Evolutionary conservation across 1,140 invertebrate species (phyloP).

Genomic region (Bombus affinis): DNA sequence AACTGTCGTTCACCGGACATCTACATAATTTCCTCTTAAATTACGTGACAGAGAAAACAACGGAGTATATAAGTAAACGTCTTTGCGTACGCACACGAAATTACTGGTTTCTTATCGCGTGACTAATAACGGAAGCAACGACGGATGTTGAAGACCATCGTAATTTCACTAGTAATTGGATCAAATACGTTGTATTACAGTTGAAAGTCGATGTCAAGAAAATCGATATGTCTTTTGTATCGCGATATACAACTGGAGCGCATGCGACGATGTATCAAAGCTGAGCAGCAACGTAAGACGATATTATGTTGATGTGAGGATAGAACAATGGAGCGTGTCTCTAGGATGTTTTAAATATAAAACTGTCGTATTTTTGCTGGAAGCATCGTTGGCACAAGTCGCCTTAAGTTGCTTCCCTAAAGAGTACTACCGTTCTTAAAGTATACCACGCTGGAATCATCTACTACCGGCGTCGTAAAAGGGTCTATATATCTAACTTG

Average conservation of each 20-base stretch:
- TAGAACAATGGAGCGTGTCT: constrained; percentile 18
- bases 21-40: constrained; percentile 50
- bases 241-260: neutral
- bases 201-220: constrained; percentile 16
- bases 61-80: constrained; percentile 16
- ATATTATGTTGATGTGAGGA: neutral
- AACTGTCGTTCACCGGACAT: constrained; percentile 30
- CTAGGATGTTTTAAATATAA: constrained; percentile 39
- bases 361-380: constrained; percentile 19
- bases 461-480: constrained; percentile 51
- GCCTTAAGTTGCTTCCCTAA: constrained; percentile 58
- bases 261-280: constrained; percentile 3
- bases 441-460: constrained; percentile 51
- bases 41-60: constrained; percentile 37
- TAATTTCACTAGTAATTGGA: constrained; percentile 56
- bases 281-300: constrained; percentile 1
- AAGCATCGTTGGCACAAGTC: constrained; percentile 15
- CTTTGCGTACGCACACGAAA: constrained; percentile 35
- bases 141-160: constrained; percentile 16
- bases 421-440: constrained; percentile 38
- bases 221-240: constrained; percentile 55
- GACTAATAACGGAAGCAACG: constrained; percentile 57
- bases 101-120: constrained; percentile 62
- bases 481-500: constrained; percentile 56
- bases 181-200: constrained; percentile 41